phyloP scores from a whole-genome alignment of 2,113 vertebrate genomes.

The Antechinus flavipes region DNA sequence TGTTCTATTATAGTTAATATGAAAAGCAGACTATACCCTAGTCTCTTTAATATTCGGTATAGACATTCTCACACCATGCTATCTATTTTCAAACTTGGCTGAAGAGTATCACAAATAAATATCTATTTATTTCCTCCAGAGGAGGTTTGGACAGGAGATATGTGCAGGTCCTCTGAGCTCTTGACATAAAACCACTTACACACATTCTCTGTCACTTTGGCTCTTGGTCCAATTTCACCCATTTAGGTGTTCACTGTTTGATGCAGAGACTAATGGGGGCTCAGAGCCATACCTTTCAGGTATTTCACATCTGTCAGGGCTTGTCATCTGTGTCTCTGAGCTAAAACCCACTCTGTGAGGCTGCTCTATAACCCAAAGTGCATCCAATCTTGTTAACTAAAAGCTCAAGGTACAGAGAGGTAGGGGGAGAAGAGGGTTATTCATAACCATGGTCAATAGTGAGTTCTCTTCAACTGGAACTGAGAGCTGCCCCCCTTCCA shows the following conservation, averaged over 20 bases:
- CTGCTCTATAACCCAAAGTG: background rate
- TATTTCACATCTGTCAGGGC: background rate
- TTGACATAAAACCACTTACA: background rate
- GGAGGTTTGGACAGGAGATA: background rate
- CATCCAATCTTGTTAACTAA: background rate
- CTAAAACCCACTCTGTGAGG: background rate
- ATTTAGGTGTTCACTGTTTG: slow-evolving; percentile 23
- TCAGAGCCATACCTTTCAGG: background rate
- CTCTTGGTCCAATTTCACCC: background rate
- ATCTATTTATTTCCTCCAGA: background rate
- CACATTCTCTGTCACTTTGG: background rate
- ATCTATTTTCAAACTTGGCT: background rate
- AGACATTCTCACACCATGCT: background rate
- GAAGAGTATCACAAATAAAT: background rate
- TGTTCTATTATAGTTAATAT: background rate
- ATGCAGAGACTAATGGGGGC: slow-evolving; percentile 42
- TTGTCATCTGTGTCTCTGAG: background rate
- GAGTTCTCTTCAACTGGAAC: no score
- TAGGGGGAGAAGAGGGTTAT: no score
- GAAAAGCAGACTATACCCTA: background rate
- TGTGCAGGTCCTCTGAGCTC: background rate
- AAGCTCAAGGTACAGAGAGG: background rate
- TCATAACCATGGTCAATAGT: no score
- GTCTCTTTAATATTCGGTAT: background rate
- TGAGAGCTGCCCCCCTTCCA: no score